A percentile compares a stretch with the other conserved stretches of the same genome.
Conservation (phyloP, 2,888 invertebrate species). For the Torymus tubicola region DNA sequence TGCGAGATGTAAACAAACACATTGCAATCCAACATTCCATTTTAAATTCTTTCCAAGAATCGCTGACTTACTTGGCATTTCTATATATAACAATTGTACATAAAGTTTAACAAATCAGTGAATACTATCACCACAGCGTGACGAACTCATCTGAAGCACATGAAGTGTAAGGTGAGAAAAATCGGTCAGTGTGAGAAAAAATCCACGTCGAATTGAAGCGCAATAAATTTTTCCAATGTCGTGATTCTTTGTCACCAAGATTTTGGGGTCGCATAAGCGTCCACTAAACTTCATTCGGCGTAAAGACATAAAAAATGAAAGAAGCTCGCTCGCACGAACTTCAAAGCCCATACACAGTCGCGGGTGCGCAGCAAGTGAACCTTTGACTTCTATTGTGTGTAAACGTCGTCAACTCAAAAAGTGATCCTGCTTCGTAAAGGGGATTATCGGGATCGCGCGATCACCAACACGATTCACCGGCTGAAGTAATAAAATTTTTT, state of each 20-base stretch:
- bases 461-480: background rate
- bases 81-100: no score
- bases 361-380: slow-evolving; percentile 15
- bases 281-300: background rate
- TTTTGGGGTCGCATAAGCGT: slow-evolving; percentile 6
- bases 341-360: background rate
- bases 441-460: slow-evolving; percentile 6
- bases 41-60: no score
- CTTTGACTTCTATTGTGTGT: slow-evolving; percentile 27
- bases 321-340: background rate
- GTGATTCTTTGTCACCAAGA: background rate
- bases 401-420: slow-evolving; percentile 8
- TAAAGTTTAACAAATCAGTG: no score
- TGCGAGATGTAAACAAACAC: no score
- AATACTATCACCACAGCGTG: no score
- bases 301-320: background rate
- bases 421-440: background rate
- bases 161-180: slow-evolving; percentile 9
- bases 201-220: background rate
- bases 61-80: no score
- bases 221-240: slow-evolving; percentile 17
- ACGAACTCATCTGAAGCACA: background rate
- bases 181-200: slow-evolving; percentile 12
- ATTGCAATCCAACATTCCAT: no score
- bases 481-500: slow-evolving; percentile 38